Base-by-base conservation (phyloP, 1,140 invertebrate species). In the Globodera ellingtonae region DNA sequence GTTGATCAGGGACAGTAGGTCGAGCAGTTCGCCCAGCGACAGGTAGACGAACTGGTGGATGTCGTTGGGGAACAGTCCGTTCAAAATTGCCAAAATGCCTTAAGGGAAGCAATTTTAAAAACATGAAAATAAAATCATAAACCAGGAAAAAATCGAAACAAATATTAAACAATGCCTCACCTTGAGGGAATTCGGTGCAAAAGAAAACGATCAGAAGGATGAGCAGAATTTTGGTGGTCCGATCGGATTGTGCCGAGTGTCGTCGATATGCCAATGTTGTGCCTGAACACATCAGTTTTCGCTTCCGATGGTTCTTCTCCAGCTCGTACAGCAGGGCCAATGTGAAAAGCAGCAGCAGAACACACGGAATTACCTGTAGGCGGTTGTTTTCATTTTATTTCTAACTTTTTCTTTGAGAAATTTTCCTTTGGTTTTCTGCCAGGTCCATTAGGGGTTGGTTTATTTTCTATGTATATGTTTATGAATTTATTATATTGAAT, bases 41-140 rank as follows among this genome's bases (percentile, higher is more conserved):
- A 86, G 59, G 65, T 85, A 85, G n/a, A 85, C 85, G 71, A 86
- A 85, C 56, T 85, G 84, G n/a, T 85, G 84, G 24, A 85, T 86
- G 72, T 85, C 84, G 71, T 85, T 85, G 10, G 84, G 84, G 72
- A 82, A 85, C 9, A 86, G 83, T 3, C 81, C 84, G 75, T 85
- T 85, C 7, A 86, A 21, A 21, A 86, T 84, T 4, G 84, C 84
- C 69, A 85, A 72, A 24, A 86, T 73, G 5, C 84, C 83, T 84
- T 72, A 35, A 70, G 73, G 69, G n/a, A 62, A 65, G 35, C 47
- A 48, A 48, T 67, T 77, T 77, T 6, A 69, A 69, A 21, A 82
- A 10, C 18, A 21, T 59, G 78, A 21, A 1, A 47, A 44, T n/a
- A 50, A 21, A 76, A 21, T 24, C 44, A 65, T 18, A 21, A 46